Evolutionary conservation across 2,888 invertebrate genomes (phyloP).

Genomic region (Aphodius granarius): DNA sequence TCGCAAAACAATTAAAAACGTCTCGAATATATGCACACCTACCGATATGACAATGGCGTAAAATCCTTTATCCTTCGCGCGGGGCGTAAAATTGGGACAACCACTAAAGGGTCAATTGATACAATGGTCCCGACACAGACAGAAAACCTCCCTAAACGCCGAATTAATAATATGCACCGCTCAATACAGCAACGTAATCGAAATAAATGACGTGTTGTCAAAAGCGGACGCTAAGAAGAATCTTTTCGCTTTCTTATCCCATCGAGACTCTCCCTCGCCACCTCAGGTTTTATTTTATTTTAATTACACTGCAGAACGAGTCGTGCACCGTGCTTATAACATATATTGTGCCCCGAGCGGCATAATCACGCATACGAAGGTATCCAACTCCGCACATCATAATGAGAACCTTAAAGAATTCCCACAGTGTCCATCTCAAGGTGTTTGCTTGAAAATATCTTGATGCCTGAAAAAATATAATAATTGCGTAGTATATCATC

Average conservation of each 20-base stretch:
- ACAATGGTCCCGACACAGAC: constrained; percentile 28
- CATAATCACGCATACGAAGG: neutral
- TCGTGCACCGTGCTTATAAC: neutral
- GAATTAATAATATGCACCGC: neutral
- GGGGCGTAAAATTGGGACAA: constrained; percentile 34
- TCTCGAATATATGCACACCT: constrained; percentile 23
- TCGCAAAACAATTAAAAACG: constrained; percentile 29
- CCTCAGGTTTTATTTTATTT: constrained; percentile 42
- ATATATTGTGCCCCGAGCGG: neutral
- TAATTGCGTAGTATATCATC: no score
- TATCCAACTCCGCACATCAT: neutral
- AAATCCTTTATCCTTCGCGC: constrained; percentile 6
- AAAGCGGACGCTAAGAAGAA: constrained; percentile 30
- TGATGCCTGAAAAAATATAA: no score
- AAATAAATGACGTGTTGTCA: constrained; percentile 45
- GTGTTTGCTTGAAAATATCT: neutral
- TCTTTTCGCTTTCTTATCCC: constrained; percentile 18
- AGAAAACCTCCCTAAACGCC: neutral
- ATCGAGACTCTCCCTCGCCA: neutral
- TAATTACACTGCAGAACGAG: constrained; percentile 40
- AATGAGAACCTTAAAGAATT: neutral
- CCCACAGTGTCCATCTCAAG: neutral
- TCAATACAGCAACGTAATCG: constrained; percentile 46
- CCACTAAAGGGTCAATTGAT: constrained; percentile 31
- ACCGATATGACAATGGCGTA: constrained; percentile 16